Conservation (phyloP, 2,888 invertebrate genomes). For the Prosopocoilus inquinatus region DNA sequence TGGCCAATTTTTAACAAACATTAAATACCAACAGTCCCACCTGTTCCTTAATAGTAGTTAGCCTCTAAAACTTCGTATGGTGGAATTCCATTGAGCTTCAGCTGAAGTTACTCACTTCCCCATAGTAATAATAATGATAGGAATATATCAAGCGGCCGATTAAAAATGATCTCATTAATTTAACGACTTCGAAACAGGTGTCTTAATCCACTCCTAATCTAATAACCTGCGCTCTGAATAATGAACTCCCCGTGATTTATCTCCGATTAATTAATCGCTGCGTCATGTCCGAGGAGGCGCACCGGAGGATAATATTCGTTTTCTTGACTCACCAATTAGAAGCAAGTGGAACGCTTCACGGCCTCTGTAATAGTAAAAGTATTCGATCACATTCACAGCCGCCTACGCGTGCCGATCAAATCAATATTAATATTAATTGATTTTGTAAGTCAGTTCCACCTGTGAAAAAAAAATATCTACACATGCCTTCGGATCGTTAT, state of each 20-base stretch:
- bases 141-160: too few relatives aligned
- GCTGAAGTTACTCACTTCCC: too few relatives aligned
- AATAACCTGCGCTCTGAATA: neutral
- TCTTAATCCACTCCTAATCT: too few relatives aligned
- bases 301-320: neutral
- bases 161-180: too few relatives aligned
- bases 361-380: neutral
- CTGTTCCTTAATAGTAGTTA: too few relatives aligned
- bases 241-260: neutral
- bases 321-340: neutral
- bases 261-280: neutral
- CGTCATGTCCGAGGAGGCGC: neutral
- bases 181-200: too few relatives aligned
- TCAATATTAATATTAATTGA: constrained; percentile 4
- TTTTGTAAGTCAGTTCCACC: constrained; percentile 3
- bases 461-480: neutral
- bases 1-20: too few relatives aligned
- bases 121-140: too few relatives aligned
- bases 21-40: too few relatives aligned
- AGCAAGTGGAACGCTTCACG: neutral
- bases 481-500: too few relatives aligned
- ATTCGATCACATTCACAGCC: neutral
- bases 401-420: neutral
- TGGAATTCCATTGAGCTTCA: too few relatives aligned
- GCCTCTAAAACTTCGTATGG: too few relatives aligned